Conservation (phyloP, 2,113 vertebrate species). For the Stigmatopora argus region DNA sequence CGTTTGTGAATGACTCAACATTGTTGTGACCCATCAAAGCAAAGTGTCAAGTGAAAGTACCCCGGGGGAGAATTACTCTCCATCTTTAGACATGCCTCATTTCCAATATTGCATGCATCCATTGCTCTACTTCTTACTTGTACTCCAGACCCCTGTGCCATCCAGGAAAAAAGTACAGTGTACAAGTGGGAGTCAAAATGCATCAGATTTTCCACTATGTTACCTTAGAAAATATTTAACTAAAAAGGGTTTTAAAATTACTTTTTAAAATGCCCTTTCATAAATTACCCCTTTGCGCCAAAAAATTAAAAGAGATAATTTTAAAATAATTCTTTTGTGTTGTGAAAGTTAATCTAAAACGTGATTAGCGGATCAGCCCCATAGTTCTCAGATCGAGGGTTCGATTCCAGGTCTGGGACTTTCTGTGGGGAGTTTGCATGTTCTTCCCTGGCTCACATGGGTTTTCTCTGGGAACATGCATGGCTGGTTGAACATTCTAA, state of each 20-base stretch:
- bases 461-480: too few relatives aligned
- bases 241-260: too few relatives aligned
- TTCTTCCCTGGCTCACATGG: too few relatives aligned
- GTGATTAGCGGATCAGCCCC: too few relatives aligned
- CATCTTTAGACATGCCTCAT: constrained; percentile 29
- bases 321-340: too few relatives aligned
- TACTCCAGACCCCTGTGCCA: constrained; percentile 4
- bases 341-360: too few relatives aligned
- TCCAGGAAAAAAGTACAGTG: constrained; percentile 19
- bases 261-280: background rate
- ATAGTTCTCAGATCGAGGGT: too few relatives aligned
- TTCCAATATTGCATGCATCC: constrained; percentile 16
- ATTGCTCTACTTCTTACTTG: constrained; percentile 7
- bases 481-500: too few relatives aligned
- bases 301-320: background rate
- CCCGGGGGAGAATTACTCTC: constrained; percentile 26
- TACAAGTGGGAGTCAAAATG: background rate
- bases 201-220: background rate
- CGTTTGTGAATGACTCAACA: constrained; percentile 26
- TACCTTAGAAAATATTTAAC: too few relatives aligned
- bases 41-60: constrained; percentile 48
- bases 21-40: constrained; percentile 36
- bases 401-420: too few relatives aligned
- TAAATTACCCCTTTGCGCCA: background rate
- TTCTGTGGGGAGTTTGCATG: too few relatives aligned